phyloP scores from a whole-genome alignment of 2,113 vertebrate genomes.

The Haemorhous mexicanus region DNA sequence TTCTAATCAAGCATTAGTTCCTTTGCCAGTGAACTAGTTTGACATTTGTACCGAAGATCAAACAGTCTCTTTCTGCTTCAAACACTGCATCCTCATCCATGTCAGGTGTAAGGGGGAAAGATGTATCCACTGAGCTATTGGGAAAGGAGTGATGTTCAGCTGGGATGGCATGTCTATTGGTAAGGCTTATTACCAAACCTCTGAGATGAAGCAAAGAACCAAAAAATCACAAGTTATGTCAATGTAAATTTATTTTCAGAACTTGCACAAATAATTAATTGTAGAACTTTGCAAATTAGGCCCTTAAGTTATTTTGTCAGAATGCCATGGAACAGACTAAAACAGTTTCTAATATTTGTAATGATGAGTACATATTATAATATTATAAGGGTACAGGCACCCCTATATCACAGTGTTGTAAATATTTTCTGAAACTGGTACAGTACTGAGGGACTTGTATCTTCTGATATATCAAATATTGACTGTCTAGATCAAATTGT shows the following conservation, averaged over 20 bases:
- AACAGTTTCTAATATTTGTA: slow-evolving; percentile 77
- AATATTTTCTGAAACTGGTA: slow-evolving; percentile 76
- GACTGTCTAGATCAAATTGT: slow-evolving; percentile 81
- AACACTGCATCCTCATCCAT: slow-evolving; percentile 38
- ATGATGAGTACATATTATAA: slow-evolving; percentile 74
- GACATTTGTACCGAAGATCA: slow-evolving; percentile 17
- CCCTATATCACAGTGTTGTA: slow-evolving; percentile 75
- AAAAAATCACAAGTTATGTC: slow-evolving; percentile 72
- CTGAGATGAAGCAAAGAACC: slow-evolving; percentile 77
- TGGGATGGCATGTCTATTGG: slow-evolving; percentile 70
- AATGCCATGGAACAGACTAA: slow-evolving; percentile 68
- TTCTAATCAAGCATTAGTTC: slow-evolving; percentile 59
- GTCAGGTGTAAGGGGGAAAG: slow-evolving; percentile 21
- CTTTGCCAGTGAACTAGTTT: slow-evolving; percentile 22
- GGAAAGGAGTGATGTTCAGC: slow-evolving; percentile 56
- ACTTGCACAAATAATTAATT: slow-evolving; percentile 71
- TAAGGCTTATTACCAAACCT: slow-evolving; percentile 83
- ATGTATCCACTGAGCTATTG: slow-evolving; percentile 29
- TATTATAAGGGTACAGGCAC: slow-evolving; percentile 72
- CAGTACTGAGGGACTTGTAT: slow-evolving; percentile 71
- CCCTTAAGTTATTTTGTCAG: slow-evolving; percentile 74
- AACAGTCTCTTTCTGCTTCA: slow-evolving; percentile 26
- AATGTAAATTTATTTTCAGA: slow-evolving; percentile 67
- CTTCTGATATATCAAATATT: slow-evolving; percentile 78
- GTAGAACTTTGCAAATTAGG: slow-evolving; percentile 70